These are phyloP conservation scores for Adelosebastes latens DNA, from an alignment of 2,797 vertebrate genomes.

Conservation along the genomic window DNA sequence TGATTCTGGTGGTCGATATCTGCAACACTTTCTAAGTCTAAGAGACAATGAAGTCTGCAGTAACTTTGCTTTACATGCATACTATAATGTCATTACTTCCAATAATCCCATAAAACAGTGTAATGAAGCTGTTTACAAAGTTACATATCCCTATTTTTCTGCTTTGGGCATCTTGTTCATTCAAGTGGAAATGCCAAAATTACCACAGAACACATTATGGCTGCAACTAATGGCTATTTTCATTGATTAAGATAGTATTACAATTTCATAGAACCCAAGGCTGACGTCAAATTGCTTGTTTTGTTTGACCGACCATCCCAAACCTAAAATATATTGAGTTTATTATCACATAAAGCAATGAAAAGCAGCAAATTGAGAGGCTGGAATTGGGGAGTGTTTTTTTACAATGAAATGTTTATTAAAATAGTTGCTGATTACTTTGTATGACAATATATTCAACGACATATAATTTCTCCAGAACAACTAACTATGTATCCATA, in stretches of 20 bases:
- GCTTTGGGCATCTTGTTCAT: not conserved
- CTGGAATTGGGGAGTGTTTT: not conserved
- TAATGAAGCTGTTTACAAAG: not conserved
- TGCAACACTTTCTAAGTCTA: not conserved
- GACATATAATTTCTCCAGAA: not conserved
- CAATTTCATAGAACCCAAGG: not conserved
- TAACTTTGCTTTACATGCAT: not conserved
- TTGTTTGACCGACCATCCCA: not conserved
- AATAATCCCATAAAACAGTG: not conserved
- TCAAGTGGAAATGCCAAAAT: not conserved
- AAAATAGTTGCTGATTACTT: not conserved
- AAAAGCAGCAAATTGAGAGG: not conserved
- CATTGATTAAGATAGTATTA: not conserved
- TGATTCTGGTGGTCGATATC: not conserved
- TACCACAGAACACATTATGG: not conserved
- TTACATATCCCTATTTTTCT: not conserved
- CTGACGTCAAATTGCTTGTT: not conserved
- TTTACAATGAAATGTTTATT: not conserved
- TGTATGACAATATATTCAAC: not conserved
- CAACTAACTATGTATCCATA: not conserved
- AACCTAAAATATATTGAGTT: not conserved
- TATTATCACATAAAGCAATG: not conserved
- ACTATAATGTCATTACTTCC: not conserved
- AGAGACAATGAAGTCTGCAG: not conserved
- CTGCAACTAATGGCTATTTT: not conserved